A percentile compares a stretch with the other conserved stretches of the same genome.
These are phyloP conservation scores for Psittacara wagleri DNA, from an alignment of 2,113 vertebrate species.

Conservation along the genomic window DNA sequence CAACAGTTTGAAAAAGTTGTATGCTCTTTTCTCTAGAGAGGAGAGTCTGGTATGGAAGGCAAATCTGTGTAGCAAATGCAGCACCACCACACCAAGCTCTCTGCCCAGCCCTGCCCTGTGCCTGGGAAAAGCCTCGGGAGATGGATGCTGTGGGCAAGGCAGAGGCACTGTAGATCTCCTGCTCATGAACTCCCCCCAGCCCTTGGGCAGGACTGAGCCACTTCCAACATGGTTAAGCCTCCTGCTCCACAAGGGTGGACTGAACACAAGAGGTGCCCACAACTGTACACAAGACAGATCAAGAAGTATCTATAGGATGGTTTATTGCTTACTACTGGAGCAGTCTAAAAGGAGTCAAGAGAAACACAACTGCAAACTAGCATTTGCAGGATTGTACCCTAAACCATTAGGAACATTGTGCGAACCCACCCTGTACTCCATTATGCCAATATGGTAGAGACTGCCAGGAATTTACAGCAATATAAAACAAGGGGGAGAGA, in stretches of 20 bases:
- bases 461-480: background rate
- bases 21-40: background rate
- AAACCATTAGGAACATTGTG: background rate
- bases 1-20: background rate
- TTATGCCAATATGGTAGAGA: fast-evolving
- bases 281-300: background rate
- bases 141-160: background rate
- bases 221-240: background rate
- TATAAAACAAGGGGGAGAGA: background rate
- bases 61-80: background rate
- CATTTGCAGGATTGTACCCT: background rate
- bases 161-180: background rate
- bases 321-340: background rate
- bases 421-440: background rate
- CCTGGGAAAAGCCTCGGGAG: background rate
- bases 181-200: background rate
- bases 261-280: background rate
- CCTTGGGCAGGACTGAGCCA: background rate
- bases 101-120: background rate
- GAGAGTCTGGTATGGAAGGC: background rate
- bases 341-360: background rate
- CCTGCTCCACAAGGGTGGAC: background rate
- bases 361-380: background rate
- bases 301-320: background rate
- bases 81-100: background rate